A percentile compares a stretch with the other conserved stretches of the same genome.
Evolutionary conservation across 2,888 invertebrate genomes (phyloP).

Genomic region (Cyclophora albipunctata): DNA sequence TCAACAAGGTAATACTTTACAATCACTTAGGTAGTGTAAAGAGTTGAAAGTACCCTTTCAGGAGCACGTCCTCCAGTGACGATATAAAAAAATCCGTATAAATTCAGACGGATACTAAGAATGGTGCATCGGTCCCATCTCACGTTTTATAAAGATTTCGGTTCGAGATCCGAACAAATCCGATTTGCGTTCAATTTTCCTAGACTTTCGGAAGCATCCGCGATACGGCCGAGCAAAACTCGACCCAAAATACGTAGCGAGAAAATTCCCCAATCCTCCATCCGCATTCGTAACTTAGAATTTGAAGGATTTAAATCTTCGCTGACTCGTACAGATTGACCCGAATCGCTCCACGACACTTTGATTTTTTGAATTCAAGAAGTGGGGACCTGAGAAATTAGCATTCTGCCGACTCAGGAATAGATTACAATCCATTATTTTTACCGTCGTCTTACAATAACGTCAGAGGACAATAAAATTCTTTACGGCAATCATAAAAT

Average conservation of each 20-base stretch:
- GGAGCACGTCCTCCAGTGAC: too few species aligned
- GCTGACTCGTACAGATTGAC: slow-evolving; percentile 42
- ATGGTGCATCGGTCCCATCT: slow-evolving; percentile 39
- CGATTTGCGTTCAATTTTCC: slow-evolving; percentile 70
- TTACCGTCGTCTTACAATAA: slow-evolving; percentile 1
- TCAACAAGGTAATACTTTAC: too few species aligned
- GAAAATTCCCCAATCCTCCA: slow-evolving; percentile 44
- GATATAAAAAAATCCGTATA: slow-evolving; percentile 2
- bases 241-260: slow-evolving; percentile 46
- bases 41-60: too few species aligned
- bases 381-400: slow-evolving; percentile 14
- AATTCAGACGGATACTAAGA: slow-evolving; percentile 20
- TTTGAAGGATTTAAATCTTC: slow-evolving; percentile 54
- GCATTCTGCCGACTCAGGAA: slow-evolving; percentile 4
- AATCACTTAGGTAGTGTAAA: too few species aligned
- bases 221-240: slow-evolving; percentile 46
- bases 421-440: slow-evolving; percentile 4
- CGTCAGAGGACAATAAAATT: slow-evolving; percentile 17
- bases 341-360: slow-evolving; percentile 31
- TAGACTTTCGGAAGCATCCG: slow-evolving; percentile 56
- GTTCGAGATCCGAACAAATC: slow-evolving; percentile 54
- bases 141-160: slow-evolving; percentile 43
- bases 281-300: slow-evolving; percentile 43
- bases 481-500: slow-evolving; percentile 20
- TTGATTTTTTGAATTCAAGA: slow-evolving; percentile 18